A percentile compares a stretch with the other conserved stretches of the same genome.
Evolutionary conservation across 2,888 invertebrate species (phyloP).

Genomic region (Fabriciana adippe): DNA sequence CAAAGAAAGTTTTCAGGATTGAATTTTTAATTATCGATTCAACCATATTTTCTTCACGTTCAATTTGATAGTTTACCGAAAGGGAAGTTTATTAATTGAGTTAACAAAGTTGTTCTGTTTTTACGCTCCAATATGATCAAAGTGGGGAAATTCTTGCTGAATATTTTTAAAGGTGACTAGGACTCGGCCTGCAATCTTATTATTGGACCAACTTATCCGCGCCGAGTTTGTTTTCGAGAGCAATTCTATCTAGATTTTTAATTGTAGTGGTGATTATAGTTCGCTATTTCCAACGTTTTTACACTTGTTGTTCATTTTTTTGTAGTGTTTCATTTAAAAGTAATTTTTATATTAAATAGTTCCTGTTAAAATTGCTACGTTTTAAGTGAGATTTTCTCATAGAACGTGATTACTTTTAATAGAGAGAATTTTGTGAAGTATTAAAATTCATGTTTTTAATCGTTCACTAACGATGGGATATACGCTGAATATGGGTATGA

Average conservation of each 20-base stretch:
- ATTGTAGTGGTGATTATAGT: slow-evolving; percentile 46
- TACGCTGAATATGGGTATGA: too few relatives aligned
- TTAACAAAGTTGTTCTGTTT: slow-evolving; percentile 64
- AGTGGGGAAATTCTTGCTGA: slow-evolving; percentile 53
- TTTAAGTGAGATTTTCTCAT: not conserved
- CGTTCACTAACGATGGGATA: too few relatives aligned
- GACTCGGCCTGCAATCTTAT: slow-evolving; percentile 40
- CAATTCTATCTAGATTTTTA: slow-evolving; percentile 42
- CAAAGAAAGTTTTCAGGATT: slow-evolving; percentile 35
- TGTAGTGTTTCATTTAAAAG: slow-evolving; percentile 28
- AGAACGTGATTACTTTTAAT: too few relatives aligned
- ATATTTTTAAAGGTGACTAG: slow-evolving; percentile 54
- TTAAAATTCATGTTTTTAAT: too few relatives aligned
- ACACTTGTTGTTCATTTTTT: slow-evolving; percentile 19
- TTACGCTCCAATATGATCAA: slow-evolving; percentile 64
- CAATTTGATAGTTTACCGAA: slow-evolving; percentile 47
- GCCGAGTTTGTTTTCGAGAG: slow-evolving; percentile 42
- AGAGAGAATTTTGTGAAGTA: too few relatives aligned
- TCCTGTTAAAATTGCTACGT: slow-evolving; percentile 1
- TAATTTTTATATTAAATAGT: slow-evolving; percentile 11
- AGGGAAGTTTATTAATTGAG: slow-evolving; percentile 69
- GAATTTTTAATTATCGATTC: slow-evolving; percentile 37
- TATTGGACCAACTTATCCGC: slow-evolving; percentile 42
- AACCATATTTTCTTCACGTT: slow-evolving; percentile 40
- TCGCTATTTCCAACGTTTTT: slow-evolving; percentile 38